Evolutionary conservation across 2,888 invertebrate genomes (phyloP), one percentile per base, ranked within the genome.

Genomic region (Synergus laeviventris): DNA sequence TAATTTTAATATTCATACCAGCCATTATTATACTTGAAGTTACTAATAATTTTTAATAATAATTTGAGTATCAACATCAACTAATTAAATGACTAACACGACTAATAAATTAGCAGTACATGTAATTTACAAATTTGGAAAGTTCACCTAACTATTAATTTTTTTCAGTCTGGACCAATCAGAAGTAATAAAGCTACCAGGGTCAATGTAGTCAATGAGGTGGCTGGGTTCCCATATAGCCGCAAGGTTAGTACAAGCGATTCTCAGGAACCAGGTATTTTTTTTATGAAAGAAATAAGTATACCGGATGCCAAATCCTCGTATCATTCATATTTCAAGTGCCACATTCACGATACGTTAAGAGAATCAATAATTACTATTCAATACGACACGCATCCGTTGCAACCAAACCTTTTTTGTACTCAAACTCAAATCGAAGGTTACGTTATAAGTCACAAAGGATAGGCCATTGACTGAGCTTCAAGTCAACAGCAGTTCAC

Each of bases 391-490:
- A 78, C 75, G 74, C 66, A 73, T 79, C 81, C 78, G 81, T 87
- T 81, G 83, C 83, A 79, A 75, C 62, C 73, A 36, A 81, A 84
- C 81, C 82, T 84, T 84, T 84, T 84, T 80, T 82, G 77, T 75
- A 74, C 79, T 78, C 80, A 66, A 81, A 74, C 79, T 78, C 80
- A 66, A 81, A 81, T 82, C 82, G 84, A 83, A 81, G 85, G 83
- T 85, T 84, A 85, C 86, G 56, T 56, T 62, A 62, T 38, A 62
- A 18, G 38, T 62, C 45, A 70, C 66, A 86, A 84, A 84, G 78
- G 82, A 84, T 70, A 78, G 86, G 87, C 81, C 86, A 83, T 87
- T 87, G 87, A 87, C 87, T 83, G 84, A 77, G 31, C 64, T 21
- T 45, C 31, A 70, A 49, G 66, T 70, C 49, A 45, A 70, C 42